These are phyloP conservation scores for Pithys albifrons DNA, from an alignment of 2,113 vertebrate species.

Conservation along the genomic window DNA sequence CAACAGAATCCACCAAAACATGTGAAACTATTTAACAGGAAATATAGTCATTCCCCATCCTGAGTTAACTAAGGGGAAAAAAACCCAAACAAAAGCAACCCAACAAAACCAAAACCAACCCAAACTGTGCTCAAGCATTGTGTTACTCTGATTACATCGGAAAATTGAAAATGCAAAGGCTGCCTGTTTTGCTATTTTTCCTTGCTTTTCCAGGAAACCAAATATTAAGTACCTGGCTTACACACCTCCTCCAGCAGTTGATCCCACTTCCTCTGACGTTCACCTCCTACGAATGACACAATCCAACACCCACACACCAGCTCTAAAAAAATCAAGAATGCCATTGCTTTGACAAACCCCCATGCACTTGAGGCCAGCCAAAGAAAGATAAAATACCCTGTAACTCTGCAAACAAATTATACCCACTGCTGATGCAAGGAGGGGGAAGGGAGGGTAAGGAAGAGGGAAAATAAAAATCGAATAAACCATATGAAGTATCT, in stretches of 20 bases:
- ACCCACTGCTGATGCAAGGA: neutral
- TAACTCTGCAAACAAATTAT: constrained; percentile 1
- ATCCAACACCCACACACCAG: constrained; percentile 29
- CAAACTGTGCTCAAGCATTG: neutral
- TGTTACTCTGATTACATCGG: neutral
- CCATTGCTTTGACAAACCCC: neutral
- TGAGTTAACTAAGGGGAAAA: neutral
- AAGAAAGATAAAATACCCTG: constrained; percentile 13
- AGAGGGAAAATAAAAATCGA: neutral
- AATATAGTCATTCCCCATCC: neutral
- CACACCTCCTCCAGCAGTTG: constrained; percentile 19
- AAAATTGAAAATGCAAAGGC: neutral
- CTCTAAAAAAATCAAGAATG: constrained; percentile 14
- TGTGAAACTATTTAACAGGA: neutral
- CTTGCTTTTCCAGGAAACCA: constrained; percentile 59
- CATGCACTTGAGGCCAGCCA: neutral
- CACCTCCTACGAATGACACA: constrained; percentile 53
- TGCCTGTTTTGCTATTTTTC: neutral
- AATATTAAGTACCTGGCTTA: constrained; percentile 52
- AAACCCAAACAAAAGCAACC: neutral
- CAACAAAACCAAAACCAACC: neutral
- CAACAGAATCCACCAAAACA: constrained; percentile 23
- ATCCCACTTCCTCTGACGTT: constrained; percentile 60
- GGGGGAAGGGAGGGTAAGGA: neutral
- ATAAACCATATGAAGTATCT: neutral